Base-by-base conservation (phyloP, 2,888 invertebrate genomes). In the Callyntrura guangdongensis region DNA sequence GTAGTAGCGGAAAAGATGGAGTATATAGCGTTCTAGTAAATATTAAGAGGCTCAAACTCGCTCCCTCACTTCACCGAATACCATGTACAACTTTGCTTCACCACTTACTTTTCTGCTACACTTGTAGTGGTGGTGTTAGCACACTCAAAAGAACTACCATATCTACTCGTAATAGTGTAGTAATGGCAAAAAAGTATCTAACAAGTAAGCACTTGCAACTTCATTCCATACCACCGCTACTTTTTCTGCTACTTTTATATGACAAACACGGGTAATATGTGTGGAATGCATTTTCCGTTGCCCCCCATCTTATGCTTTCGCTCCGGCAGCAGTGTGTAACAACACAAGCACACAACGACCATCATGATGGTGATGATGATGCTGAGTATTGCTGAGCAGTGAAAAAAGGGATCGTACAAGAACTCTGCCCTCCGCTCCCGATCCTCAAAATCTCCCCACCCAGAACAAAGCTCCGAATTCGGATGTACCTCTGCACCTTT, bases 401-500 rank as follows among this genome's bases (percentile, higher is more conserved):
- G 59, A 67, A 64, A 91, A 91, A 91, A 87, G 91, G 91, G 86
- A 86, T 86, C 86, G 82, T 64, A 36, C 86, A 91, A 86, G 85
- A 91, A 86, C 81, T 90, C 87, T 91, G 88, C 87, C 91, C 91
- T 91, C 86, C 90, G 90, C 85, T 84, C 89, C 86, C 91, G 82
- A 82, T 86, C 84, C 86, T 82, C 74, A 77, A 86, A 87, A 82
- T 87, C 91, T 91, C 91, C 91, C 91, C 91, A 91, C 91, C 91
- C 90, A 88, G 84, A 84, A 88, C 79, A 59, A 86, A 90, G 67
- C 87, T 72, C 82, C 79, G 85, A 85, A 79, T 90, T 90, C 72
- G 87, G 88, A 91, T 87, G 91, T 84, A 84, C 87, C 83, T 83
- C 87, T 84, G 91, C 91, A 91, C 91, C 91, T 91, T 91, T 91